Conservation (phyloP, 2,797 vertebrate genomes). For the Gymnothorax reevesii region DNA sequence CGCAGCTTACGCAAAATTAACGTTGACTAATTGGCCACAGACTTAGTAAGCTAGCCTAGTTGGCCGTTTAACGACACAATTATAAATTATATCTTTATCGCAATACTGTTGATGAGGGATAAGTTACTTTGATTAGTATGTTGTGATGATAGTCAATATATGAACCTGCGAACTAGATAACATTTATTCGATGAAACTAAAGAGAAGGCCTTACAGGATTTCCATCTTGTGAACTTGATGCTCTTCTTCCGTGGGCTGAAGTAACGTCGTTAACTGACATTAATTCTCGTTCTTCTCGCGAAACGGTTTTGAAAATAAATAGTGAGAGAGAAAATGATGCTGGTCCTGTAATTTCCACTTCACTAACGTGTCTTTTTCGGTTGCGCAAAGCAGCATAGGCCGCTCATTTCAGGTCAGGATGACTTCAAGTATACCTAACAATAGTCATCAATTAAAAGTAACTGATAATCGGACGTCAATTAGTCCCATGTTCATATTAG, state of each 20-base stretch:
- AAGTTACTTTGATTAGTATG: not conserved
- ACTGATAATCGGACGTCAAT: too few relatives aligned
- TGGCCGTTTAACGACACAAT: not conserved
- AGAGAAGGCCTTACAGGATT: not conserved
- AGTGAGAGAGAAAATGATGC: not conserved
- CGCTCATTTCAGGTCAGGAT: not conserved
- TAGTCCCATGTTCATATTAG: too few relatives aligned
- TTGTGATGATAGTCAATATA: not conserved
- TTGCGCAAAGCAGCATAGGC: not conserved
- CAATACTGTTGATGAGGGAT: not conserved
- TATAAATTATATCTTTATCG: not conserved
- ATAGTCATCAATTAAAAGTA: too few relatives aligned
- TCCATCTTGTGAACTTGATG: not conserved
- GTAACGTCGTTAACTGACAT: not conserved
- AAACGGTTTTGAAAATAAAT: not conserved
- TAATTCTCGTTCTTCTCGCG: not conserved
- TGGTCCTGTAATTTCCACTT: not conserved
- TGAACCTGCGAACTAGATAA: not conserved
- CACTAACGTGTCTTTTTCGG: not conserved
- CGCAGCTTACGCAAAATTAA: too few relatives aligned
- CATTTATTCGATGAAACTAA: not conserved
- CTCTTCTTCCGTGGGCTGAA: not conserved
- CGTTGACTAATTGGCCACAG: too few relatives aligned
- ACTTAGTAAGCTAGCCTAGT: too few relatives aligned
- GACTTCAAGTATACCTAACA: too few relatives aligned